phyloP scores from a whole-genome alignment of 53 echinoderm and acorn worm species.

The Glandiceps talaboti region DNA sequence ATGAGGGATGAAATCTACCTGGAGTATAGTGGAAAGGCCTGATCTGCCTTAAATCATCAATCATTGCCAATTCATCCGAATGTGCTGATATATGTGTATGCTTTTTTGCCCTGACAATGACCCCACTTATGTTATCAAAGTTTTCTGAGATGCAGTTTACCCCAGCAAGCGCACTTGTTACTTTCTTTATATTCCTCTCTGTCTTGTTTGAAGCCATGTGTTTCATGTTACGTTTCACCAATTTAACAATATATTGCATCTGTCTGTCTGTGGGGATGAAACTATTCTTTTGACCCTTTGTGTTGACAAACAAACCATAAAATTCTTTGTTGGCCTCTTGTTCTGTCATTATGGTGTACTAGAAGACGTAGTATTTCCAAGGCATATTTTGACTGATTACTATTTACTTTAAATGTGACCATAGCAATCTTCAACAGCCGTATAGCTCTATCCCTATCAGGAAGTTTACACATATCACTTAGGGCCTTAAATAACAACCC shows the following conservation, averaged over 20 bases:
- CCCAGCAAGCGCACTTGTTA: slow-evolving; percentile 1
- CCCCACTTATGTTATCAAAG: background rate
- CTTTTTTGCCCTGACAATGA: background rate
- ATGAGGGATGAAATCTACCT: too few species aligned
- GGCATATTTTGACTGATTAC: slow-evolving; percentile 4
- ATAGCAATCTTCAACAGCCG: slow-evolving; percentile 9
- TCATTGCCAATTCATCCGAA: background rate
- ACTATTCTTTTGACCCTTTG: background rate
- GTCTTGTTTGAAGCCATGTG: slow-evolving; percentile 11
- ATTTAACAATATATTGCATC: slow-evolving; percentile 4
- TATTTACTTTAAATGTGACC: background rate
- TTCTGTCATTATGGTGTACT: slow-evolving; percentile 8
- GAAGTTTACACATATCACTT: background rate
- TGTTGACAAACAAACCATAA: slow-evolving; percentile 16
- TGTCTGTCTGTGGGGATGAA: background rate
- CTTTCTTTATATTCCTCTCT: slow-evolving; percentile 1
- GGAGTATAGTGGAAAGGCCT: too few species aligned
- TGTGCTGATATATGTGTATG: slow-evolving; percentile 1
- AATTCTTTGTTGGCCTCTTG: slow-evolving; percentile 5
- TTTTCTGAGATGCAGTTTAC: background rate
- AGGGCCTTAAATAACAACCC: slow-evolving; percentile 7
- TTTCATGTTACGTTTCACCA: slow-evolving; percentile 8
- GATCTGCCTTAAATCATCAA: background rate
- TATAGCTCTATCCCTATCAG: slow-evolving; percentile 5
- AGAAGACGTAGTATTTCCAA: slow-evolving; percentile 9